Evolutionary conservation across 2,888 invertebrate genomes (phyloP).

Genomic region (Pseudococcus longispinus): DNA sequence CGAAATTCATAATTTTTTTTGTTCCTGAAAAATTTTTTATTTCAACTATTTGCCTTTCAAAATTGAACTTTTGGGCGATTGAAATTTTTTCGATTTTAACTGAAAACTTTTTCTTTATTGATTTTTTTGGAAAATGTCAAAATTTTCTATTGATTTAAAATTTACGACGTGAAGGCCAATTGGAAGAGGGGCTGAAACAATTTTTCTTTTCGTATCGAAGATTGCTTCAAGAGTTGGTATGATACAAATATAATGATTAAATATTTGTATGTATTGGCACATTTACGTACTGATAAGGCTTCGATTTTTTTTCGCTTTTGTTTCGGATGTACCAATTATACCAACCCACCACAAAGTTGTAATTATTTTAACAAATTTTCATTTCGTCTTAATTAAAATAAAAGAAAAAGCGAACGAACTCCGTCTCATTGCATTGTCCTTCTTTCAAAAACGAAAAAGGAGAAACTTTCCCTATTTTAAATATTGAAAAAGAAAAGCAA

Average conservation of each 20-base stretch:
- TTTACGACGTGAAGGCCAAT: no score
- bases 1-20: not conserved
- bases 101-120: no score
- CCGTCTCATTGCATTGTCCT: not conserved
- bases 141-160: no score
- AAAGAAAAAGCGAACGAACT: not conserved
- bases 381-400: not conserved
- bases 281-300: not conserved
- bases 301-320: not conserved
- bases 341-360: not conserved
- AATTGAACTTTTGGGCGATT: no score
- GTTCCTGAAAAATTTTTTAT: no score
- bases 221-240: no score
- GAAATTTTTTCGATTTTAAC: no score
- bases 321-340: not conserved
- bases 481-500: not conserved
- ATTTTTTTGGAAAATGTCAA: no score
- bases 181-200: no score
- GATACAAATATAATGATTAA: no score
- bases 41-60: not conserved
- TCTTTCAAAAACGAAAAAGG: not conserved
- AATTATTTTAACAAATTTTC: not conserved
- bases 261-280: no score
- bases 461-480: not conserved
- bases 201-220: no score